Conservation (phyloP, 2,113 vertebrate genomes). For the Protomyctophum bolini region DNA sequence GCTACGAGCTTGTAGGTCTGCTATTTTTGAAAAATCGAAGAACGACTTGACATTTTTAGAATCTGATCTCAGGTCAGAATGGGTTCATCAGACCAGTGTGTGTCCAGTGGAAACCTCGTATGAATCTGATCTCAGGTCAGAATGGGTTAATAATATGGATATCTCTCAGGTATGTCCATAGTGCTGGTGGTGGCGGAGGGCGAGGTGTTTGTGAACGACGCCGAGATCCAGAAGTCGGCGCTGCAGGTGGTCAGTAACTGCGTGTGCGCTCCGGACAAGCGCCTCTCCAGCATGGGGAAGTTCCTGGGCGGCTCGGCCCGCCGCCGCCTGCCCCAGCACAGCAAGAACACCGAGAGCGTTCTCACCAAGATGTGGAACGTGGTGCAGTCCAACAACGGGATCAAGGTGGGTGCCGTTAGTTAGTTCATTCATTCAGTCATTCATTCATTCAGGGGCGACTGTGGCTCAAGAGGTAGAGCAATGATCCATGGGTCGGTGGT, state of each 20-base stretch:
- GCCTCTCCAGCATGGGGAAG: constrained; percentile 95
- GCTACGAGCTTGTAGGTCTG: too few species aligned
- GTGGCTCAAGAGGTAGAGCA: too few species aligned
- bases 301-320: constrained; percentile 95
- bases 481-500: too few species aligned
- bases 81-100: too few species aligned
- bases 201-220: constrained; percentile 97
- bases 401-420: constrained; percentile 82
- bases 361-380: constrained; percentile 99
- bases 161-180: constrained; percentile 90
- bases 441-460: too few species aligned
- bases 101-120: too few species aligned
- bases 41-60: too few species aligned
- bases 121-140: too few species aligned
- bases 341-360: constrained; percentile 89
- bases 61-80: too few species aligned
- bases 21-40: too few species aligned
- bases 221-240: constrained; percentile 98
- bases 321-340: constrained; percentile 88
- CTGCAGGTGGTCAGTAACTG: constrained; percentile 98
- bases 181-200: constrained; percentile 97
- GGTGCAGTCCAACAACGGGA: constrained; percentile 98
- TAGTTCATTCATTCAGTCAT: not conserved
- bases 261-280: constrained; percentile 95
- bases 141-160: too few species aligned